Evolutionary conservation across 1,140 invertebrate species (phyloP).

Genomic region (Magallana angulata): DNA sequence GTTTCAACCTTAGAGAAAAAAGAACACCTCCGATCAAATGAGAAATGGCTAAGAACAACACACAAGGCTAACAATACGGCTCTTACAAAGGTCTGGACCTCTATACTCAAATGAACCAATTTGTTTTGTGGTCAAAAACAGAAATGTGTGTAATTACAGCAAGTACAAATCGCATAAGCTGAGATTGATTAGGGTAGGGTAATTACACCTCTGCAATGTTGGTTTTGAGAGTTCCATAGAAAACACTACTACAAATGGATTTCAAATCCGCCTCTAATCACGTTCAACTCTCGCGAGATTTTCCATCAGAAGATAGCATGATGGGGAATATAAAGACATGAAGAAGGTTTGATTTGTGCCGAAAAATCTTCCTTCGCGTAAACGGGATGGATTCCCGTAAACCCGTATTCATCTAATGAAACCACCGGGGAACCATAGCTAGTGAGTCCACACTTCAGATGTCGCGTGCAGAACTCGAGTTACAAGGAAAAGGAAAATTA

Average conservation of each 20-base stretch:
- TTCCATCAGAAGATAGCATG: conserved; percentile 46
- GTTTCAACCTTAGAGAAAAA: no score
- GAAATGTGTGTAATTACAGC: conserved; percentile 32
- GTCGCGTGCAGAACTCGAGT: conserved; percentile 38
- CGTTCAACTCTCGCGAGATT: conserved; percentile 38
- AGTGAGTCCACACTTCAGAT: conserved; percentile 1
- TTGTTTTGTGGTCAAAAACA: conserved; percentile 36
- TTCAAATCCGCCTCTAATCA: conserved; percentile 46
- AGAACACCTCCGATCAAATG: no score
- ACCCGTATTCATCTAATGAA: conserved; percentile 45
- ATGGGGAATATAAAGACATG: conserved; percentile 42
- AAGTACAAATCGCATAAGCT: conserved; percentile 31
- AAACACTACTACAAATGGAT: conserved; percentile 39
- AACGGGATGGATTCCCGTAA: conserved; percentile 40
- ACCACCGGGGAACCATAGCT: conserved; percentile 21
- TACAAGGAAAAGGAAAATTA: conserved; percentile 29
- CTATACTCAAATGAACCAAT: conserved; percentile 9
- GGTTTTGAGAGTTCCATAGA: conserved; percentile 31
- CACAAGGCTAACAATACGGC: no score
- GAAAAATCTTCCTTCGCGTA: conserved; percentile 44
- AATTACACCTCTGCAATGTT: conserved; percentile 20
- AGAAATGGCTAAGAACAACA: no score
- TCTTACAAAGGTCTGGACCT: no score
- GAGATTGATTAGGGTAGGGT: conserved; percentile 19
- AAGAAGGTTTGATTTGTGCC: conserved; percentile 37